Percentiles rank a stretch among this genome's conserved stretches.
These are phyloP conservation scores for Corydoras maculifer DNA, from an alignment of 2,113 vertebrate species.

Conservation along the genomic window DNA sequence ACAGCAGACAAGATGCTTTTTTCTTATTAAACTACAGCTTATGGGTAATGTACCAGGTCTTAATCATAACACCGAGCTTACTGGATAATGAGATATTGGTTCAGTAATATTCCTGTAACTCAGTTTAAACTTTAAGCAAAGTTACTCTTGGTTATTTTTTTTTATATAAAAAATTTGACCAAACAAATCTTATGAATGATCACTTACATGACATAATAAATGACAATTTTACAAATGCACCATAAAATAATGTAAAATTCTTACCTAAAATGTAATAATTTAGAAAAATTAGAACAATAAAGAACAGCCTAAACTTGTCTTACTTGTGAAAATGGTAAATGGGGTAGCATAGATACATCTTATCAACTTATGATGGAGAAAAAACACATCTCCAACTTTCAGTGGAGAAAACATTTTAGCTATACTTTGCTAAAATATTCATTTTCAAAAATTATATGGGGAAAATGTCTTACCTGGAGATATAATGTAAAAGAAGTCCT, in stretches of 20 bases:
- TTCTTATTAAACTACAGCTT: background rate
- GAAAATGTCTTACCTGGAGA: slow-evolving; percentile 76
- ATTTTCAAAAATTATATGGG: background rate
- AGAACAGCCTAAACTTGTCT: background rate
- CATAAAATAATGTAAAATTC: too few relatives aligned
- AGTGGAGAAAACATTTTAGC: background rate
- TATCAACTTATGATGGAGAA: background rate
- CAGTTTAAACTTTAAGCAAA: too few relatives aligned
- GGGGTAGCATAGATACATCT: too few relatives aligned
- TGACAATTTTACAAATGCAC: too few relatives aligned
- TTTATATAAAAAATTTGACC: too few relatives aligned
- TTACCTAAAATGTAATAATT: too few relatives aligned
- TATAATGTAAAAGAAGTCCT: slow-evolving; percentile 98
- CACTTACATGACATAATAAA: too few relatives aligned
- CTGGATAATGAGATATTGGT: background rate
- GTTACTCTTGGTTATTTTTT: too few relatives aligned
- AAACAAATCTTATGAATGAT: too few relatives aligned
- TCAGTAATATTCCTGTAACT: background rate
- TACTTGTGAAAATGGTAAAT: too few relatives aligned
- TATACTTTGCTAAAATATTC: background rate
- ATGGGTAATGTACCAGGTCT: background rate
- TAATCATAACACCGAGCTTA: background rate
- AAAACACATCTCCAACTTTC: background rate
- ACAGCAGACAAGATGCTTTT: background rate
- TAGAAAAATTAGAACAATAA: background rate